Evolutionary conservation across 2,797 vertebrate genomes (phyloP), one percentile per base, ranked within the genome.

Genomic region (Otus scops): DNA sequence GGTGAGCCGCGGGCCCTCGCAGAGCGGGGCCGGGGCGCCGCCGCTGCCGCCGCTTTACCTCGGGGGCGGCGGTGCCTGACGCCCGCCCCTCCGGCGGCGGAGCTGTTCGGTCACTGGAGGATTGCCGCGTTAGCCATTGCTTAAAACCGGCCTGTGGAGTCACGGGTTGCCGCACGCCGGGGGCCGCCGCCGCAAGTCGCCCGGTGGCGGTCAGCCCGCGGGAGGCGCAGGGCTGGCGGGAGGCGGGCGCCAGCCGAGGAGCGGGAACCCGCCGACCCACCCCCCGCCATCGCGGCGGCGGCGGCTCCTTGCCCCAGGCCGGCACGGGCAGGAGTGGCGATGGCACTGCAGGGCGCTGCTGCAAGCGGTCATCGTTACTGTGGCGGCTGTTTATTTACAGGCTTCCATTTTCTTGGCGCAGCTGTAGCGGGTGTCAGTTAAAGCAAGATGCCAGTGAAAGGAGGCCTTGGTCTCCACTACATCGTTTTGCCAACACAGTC

Each of bases 271-370:
- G 26, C 48, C 1, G 5, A 14, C 27, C 19, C 23, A 13, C 38
- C 28, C 14, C 47, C 24, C 30, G 41, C 16, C 43, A 45, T 45
- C 43, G 27, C 22, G 19, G 50, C 17, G 21, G n/a, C 22, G 11
- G 4, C 41, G 34, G 22, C n/a, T 28, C 32, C 36, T n/a, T 15
- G 32, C 20, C 20, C 22, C 0, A 32, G 16, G 27, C 8, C 15
- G 3, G n/a, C 9, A 0, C 10, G 30, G 18, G 24, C 0, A 5
- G 79, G 19, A 22, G n/a, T 3, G 16, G 71, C 7, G 38, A 10
- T 19, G 3, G 13, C 48, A 12, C 11, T n/a, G 45, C 18, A 0
- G 2, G 1, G 51, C 54, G 2, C 51, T 4, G 1, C 4, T 4
- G 17, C 8, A 0, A 18, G 47, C 3, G 32, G 9, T 9, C 27